A percentile compares a stretch with the other conserved stretches of the same genome.
Conservation (phyloP, 1,140 invertebrate species). For the Saccostrea glomerata region DNA sequence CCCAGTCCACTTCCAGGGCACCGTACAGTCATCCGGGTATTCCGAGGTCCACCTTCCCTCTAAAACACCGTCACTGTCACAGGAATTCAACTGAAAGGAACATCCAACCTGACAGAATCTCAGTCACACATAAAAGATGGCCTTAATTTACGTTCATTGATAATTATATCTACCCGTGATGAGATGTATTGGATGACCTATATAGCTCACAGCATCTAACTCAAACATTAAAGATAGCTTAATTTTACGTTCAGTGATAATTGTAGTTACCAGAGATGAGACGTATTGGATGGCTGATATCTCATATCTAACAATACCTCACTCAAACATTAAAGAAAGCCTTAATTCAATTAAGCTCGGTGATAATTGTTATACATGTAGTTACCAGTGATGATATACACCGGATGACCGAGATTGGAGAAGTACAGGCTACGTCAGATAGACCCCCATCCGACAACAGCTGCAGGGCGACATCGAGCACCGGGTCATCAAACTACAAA, state of each 20-base stretch:
- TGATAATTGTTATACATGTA: no score
- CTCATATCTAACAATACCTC: no score
- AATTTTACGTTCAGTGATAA: background rate
- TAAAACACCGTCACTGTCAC: slow-evolving; percentile 91
- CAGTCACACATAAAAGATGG: no score
- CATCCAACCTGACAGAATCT: no score
- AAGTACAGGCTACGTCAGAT: slow-evolving; percentile 54
- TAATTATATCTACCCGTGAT: slow-evolving; percentile 54
- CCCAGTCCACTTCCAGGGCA: slow-evolving; percentile 89
- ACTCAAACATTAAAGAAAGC: background rate
- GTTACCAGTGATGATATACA: slow-evolving; percentile 60
- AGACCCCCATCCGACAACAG: slow-evolving; percentile 63
- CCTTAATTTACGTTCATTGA: background rate
- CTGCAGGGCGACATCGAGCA: slow-evolving; percentile 63
- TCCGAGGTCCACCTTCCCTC: slow-evolving; percentile 94
- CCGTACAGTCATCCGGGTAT: slow-evolving; percentile 80
- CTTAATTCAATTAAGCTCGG: background rate
- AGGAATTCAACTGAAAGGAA: slow-evolving; percentile 28
- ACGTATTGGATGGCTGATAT: slow-evolving; percentile 54
- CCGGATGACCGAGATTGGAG: slow-evolving; percentile 60
- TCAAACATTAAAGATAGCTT: no score
- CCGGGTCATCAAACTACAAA: slow-evolving; percentile 67
- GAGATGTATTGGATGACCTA: slow-evolving; percentile 61
- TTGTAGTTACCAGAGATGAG: slow-evolving; percentile 56
- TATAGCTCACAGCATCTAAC: background rate